These are phyloP conservation scores for Protobothrops mucrosquamatus DNA, from an alignment of 2,113 vertebrate species.

Conservation along the genomic window DNA sequence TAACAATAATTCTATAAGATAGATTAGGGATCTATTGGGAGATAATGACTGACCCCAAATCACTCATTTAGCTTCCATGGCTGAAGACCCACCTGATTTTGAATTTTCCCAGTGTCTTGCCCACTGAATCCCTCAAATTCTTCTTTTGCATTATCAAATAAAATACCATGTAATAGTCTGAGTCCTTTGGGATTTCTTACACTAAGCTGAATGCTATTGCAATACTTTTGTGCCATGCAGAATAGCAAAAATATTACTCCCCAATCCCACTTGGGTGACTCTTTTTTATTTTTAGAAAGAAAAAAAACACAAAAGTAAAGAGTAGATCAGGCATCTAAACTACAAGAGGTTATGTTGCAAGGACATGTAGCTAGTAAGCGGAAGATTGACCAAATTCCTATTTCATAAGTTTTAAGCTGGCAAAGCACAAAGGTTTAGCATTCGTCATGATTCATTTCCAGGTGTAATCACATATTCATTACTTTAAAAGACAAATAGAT, in stretches of 20 bases:
- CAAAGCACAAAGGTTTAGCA: constrained; percentile 63
- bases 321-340: constrained; percentile 61
- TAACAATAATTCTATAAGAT: neutral
- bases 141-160: neutral
- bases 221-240: neutral
- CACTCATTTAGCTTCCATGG: neutral
- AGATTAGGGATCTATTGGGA: neutral
- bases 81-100: neutral
- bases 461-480: constrained; percentile 45
- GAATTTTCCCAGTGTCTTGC: neutral
- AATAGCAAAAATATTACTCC: neutral
- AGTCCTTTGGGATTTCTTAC: neutral
- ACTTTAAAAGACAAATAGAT: constrained; percentile 55
- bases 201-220: rapidly evolving
- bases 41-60: neutral
- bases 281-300: constrained; percentile 63
- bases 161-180: neutral
- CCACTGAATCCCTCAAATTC: neutral
- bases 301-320: constrained; percentile 36
- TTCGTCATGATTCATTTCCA: constrained; percentile 54
- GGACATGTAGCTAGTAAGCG: constrained; percentile 67
- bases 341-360: constrained; percentile 62
- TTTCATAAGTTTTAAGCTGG: constrained; percentile 62
- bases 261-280: constrained; percentile 29
- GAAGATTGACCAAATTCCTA: constrained; percentile 69